Percentiles rank a stretch among this genome's conserved stretches.
These are phyloP conservation scores for Gila robusta DNA, from an alignment of 2,797 vertebrate genomes.

Conservation along the genomic window DNA sequence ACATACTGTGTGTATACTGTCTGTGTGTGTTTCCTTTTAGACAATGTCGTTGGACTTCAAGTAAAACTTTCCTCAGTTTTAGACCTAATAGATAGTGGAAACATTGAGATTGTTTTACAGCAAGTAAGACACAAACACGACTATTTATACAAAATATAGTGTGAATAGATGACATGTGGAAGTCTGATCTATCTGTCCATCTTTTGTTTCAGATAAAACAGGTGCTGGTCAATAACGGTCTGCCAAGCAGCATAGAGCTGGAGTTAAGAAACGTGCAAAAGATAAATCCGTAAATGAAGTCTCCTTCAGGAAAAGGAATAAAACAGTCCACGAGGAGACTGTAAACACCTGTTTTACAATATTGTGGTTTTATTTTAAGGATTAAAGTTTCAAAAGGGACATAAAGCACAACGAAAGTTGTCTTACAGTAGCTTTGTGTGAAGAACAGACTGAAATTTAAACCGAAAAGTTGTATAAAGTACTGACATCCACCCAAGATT, in stretches of 20 bases:
- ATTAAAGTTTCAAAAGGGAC: too few relatives aligned
- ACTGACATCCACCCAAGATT: background rate
- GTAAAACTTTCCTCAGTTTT: background rate
- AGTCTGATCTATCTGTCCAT: background rate
- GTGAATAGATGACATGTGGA: too few relatives aligned
- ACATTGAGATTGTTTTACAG: background rate
- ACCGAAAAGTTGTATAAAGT: background rate
- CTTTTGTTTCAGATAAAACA: slow-evolving; percentile 9
- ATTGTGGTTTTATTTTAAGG: too few relatives aligned
- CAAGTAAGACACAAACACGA: background rate
- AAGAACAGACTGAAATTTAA: too few relatives aligned
- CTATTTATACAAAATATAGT: background rate
- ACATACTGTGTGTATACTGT: too few relatives aligned
- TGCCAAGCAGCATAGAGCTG: background rate
- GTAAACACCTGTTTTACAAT: too few relatives aligned
- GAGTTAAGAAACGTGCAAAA: background rate
- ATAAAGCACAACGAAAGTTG: background rate
- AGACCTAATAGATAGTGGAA: background rate
- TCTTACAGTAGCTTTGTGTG: background rate
- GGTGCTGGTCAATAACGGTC: background rate
- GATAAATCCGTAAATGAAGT: background rate
- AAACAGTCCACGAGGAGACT: background rate
- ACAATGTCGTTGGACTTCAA: background rate
- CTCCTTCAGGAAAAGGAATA: background rate
- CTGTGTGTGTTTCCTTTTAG: background rate